These are phyloP conservation scores for Cyrtodaria siliqua DNA, from an alignment of 2,888 invertebrate genomes.

Conservation along the genomic window DNA sequence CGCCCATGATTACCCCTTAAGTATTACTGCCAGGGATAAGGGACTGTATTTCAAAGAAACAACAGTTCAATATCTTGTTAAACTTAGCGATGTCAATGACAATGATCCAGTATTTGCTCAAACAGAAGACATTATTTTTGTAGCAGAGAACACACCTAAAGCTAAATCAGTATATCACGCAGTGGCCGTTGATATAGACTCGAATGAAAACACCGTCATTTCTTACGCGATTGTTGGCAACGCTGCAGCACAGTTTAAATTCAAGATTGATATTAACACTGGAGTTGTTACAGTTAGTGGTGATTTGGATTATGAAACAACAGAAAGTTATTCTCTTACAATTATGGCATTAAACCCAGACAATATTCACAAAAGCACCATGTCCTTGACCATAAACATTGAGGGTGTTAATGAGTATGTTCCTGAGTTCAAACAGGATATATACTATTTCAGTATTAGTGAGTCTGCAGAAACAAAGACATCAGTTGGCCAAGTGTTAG, in stretches of 20 bases:
- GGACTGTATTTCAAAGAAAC: slow-evolving; percentile 93
- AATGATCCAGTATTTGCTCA: slow-evolving; percentile 95
- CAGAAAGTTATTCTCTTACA: slow-evolving; percentile 91
- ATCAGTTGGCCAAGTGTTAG: slow-evolving; percentile 73
- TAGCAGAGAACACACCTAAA: slow-evolving; percentile 93
- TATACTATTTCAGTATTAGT: slow-evolving; percentile 78
- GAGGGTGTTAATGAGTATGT: slow-evolving; percentile 81
- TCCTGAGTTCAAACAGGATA: slow-evolving; percentile 75
- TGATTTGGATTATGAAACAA: slow-evolving; percentile 95
- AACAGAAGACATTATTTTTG: slow-evolving; percentile 91
- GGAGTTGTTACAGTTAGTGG: slow-evolving; percentile 92
- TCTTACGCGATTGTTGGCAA: slow-evolving; percentile 93
- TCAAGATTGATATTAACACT: slow-evolving; percentile 91
- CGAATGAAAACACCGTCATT: slow-evolving; percentile 94
- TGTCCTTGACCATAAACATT: slow-evolving; percentile 75
- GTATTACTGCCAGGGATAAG: slow-evolving; percentile 94
- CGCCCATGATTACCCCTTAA: slow-evolving; percentile 93
- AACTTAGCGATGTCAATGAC: slow-evolving; percentile 94
- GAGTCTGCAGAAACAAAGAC: slow-evolving; percentile 78
- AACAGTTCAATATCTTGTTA: slow-evolving; percentile 93
- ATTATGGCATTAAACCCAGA: slow-evolving; percentile 95
- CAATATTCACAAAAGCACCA: slow-evolving; percentile 87
- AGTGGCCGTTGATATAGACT: slow-evolving; percentile 94
- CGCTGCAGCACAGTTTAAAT: slow-evolving; percentile 87
- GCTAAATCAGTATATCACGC: slow-evolving; percentile 89